A percentile compares a stretch with the other conserved stretches of the same genome.
Evolutionary conservation across 2,797 vertebrate species (phyloP).

Genomic region (Pristis pectinata): DNA sequence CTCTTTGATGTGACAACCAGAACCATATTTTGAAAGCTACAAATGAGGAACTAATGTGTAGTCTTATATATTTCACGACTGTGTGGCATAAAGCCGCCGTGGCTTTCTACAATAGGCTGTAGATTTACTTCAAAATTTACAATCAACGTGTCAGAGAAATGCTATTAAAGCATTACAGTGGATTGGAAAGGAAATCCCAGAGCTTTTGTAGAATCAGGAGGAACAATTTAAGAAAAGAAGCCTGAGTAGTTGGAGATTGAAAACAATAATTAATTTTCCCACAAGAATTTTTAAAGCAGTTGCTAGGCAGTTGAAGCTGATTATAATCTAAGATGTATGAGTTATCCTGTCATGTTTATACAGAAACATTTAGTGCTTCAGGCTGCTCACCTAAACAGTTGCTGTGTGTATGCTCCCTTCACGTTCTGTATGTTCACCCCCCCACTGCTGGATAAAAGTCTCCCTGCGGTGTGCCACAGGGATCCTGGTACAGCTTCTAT

Average conservation of each 20-base stretch:
- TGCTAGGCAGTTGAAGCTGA: background rate
- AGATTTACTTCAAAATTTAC: background rate
- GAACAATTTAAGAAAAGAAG: background rate
- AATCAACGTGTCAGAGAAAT: background rate
- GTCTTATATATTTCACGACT: background rate
- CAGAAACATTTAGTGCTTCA: background rate
- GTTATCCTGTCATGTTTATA: background rate
- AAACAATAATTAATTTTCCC: conserved; percentile 6
- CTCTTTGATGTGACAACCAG: background rate
- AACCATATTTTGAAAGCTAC: background rate
- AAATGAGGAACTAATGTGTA: background rate
- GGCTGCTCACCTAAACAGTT: background rate
- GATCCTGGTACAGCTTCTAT: background rate
- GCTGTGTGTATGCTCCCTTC: background rate
- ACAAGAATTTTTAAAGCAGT: background rate
- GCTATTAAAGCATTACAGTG: background rate
- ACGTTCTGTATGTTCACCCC: background rate
- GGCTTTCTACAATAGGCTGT: background rate
- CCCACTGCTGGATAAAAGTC: background rate
- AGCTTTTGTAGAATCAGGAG: background rate
- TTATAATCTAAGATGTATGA: background rate
- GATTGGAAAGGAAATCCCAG: background rate
- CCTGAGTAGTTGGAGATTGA: background rate
- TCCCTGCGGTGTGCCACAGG: background rate
- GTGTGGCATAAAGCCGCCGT: background rate